Evolutionary conservation across 2,888 invertebrate genomes (phyloP), one percentile per base, ranked within the genome.

Genomic region (Graphium colonna): DNA sequence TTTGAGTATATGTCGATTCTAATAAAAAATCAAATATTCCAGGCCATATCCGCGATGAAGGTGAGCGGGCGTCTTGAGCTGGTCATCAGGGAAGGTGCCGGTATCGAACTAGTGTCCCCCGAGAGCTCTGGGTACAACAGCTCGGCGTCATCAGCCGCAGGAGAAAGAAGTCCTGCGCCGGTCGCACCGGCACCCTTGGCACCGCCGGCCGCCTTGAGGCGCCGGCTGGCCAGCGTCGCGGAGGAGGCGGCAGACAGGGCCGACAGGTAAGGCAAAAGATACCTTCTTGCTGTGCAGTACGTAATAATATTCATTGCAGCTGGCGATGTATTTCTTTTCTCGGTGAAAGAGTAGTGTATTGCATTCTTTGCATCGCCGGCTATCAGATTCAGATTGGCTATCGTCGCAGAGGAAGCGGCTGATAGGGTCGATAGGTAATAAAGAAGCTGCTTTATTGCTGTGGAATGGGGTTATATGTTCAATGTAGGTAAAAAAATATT

Each of bases 71-170:
- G 95, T 31, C 89, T 97, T 52, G 95, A 95, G 67, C 90, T 97
- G 68, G 79, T 94, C 15, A 92, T 97, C 21, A 91, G 95, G 43
- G 95, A 95, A 70, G 94, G 94, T 3, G 95, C 94, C 0, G 96
- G 96, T 41, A 91, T 93, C 7, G 95, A 95, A 74, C 84, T 95
- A 38, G 95, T 95, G 67, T 95, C 95, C 0, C 95, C 95, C 7
- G 95, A 95, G 79, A 95, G 95, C 44, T 95, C 95, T 52, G 95
- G 95, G 5, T 95, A 95, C 83, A 95, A 95, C 71, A 95, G 95
- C 69, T 95, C 95, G 0, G 95, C 95, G n/a, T 95, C 95, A 59
- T 95, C 94, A 18, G 93, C 95, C 1, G 95, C 95, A 0, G 89
- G 89, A 0, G 95, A 95, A 69, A 91, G 94, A 60, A 93, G 93